Conservation (phyloP, 1,140 invertebrate species). For the Bombus fervidus region DNA sequence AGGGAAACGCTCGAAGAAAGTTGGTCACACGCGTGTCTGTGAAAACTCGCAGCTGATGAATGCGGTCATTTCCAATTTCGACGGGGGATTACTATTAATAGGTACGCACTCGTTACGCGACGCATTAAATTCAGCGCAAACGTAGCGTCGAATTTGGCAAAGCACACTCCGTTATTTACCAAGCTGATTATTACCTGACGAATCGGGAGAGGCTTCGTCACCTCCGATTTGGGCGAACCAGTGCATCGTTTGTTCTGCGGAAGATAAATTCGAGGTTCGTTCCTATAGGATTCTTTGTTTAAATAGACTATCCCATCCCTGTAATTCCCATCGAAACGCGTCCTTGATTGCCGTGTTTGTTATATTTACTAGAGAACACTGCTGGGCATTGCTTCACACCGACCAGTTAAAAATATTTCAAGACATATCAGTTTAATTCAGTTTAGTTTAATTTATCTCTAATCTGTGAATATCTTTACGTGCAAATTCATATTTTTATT, state of each 20-base stretch:
- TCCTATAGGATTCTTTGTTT: constrained; percentile 21
- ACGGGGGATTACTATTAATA: constrained; percentile 43
- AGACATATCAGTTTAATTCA: neutral
- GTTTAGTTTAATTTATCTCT: too few relatives aligned
- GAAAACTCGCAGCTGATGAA: constrained; percentile 16
- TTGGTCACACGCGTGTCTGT: neutral
- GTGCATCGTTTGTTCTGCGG: constrained; percentile 81
- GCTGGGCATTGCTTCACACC: neutral
- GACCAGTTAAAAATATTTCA: neutral
- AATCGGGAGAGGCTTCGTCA: constrained; percentile 71
- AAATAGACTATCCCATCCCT: neutral
- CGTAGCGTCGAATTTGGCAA: constrained; percentile 22
- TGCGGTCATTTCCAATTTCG: constrained; percentile 42
- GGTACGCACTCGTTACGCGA: constrained; percentile 24
- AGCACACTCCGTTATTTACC: constrained; percentile 47
- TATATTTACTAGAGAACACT: neutral
- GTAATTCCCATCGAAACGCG: neutral
- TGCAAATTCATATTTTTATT: too few relatives aligned
- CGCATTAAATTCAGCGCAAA: constrained; percentile 33
- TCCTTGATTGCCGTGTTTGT: neutral
- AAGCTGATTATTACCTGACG: constrained; percentile 74
- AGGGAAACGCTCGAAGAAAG: neutral
- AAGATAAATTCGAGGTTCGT: constrained; percentile 66
- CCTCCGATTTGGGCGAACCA: constrained; percentile 81
- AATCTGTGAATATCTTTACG: too few relatives aligned